A percentile compares a stretch with the other conserved stretches of the same genome.
Evolutionary conservation across 2,888 invertebrate species (phyloP).

Genomic region (Campoplex nolae): DNA sequence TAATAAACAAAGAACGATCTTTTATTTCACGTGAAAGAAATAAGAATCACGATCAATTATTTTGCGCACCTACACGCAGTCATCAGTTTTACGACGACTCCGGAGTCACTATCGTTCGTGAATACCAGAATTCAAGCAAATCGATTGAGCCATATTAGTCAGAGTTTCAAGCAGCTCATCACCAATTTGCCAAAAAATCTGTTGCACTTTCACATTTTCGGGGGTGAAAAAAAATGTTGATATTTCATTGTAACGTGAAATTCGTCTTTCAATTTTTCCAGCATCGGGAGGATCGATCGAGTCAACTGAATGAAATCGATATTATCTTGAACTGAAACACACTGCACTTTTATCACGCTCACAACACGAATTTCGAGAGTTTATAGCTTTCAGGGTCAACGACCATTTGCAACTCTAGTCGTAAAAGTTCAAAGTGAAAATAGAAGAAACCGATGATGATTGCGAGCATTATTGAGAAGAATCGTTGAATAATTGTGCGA

Average conservation of each 20-base stretch:
- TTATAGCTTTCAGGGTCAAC: slow-evolving; percentile 78
- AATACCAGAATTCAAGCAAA: neutral
- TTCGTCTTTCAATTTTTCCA: neutral
- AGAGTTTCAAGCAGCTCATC: neutral
- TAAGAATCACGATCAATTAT: neutral
- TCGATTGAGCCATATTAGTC: neutral
- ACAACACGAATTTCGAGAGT: slow-evolving; percentile 78
- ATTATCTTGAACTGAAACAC: no score
- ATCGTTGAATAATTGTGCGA: neutral
- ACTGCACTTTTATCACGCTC: slow-evolving; percentile 34
- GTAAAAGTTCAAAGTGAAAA: slow-evolving; percentile 78
- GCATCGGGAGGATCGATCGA: neutral
- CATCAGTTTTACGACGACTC: neutral
- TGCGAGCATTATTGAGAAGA: slow-evolving; percentile 75
- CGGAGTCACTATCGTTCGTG: neutral
- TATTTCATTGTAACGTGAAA: neutral
- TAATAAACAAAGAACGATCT: neutral
- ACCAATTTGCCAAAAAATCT: neutral
- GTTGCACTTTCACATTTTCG: neutral
- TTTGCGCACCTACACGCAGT: neutral
- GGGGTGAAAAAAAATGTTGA: neutral
- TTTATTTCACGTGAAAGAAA: neutral
- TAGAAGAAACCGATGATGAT: slow-evolving; percentile 80
- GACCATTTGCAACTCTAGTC: slow-evolving; percentile 80
- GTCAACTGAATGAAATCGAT: no score